A percentile compares a stretch with the other conserved stretches of the same genome.
Conservation (phyloP, 1,140 invertebrate genomes). For the Argopecten irradians region DNA sequence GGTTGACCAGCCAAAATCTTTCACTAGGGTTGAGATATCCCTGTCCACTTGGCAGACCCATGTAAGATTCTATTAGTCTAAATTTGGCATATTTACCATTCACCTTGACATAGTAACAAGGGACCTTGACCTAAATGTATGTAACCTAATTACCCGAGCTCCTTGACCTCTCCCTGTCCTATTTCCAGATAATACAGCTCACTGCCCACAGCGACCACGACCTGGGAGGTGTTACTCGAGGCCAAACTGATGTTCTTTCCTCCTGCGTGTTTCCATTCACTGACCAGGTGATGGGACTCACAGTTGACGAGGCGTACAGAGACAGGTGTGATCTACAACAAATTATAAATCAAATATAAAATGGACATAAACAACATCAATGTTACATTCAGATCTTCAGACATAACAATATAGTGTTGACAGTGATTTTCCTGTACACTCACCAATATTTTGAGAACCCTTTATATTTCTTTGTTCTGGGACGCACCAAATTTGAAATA, state of each 20-base stretch:
- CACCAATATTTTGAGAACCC: too few relatives aligned
- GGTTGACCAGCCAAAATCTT: too few relatives aligned
- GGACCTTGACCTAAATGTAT: not conserved
- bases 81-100: too few relatives aligned
- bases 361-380: not conserved
- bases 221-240: slow-evolving; percentile 88
- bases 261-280: slow-evolving; percentile 87
- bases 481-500: too few relatives aligned
- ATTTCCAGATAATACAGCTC: slow-evolving; percentile 94
- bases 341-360: not conserved
- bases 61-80: too few relatives aligned
- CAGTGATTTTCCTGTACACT: too few relatives aligned
- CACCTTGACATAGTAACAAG: too few relatives aligned
- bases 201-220: slow-evolving; percentile 92
- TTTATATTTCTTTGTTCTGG: too few relatives aligned
- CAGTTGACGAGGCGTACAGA: slow-evolving; percentile 84
- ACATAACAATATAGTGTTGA: not conserved
- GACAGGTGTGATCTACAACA: slow-evolving; percentile 86
- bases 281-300: slow-evolving; percentile 82
- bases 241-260: slow-evolving; percentile 92
- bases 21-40: too few relatives aligned
- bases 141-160: slow-evolving; percentile 64
- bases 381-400: too few relatives aligned
- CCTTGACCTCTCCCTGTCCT: slow-evolving; percentile 78
- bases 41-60: too few relatives aligned